Evolutionary conservation across 1,140 invertebrate species (phyloP), one percentile per base, ranked within the genome.

Genomic region (Aphelenchoides avenae): DNA sequence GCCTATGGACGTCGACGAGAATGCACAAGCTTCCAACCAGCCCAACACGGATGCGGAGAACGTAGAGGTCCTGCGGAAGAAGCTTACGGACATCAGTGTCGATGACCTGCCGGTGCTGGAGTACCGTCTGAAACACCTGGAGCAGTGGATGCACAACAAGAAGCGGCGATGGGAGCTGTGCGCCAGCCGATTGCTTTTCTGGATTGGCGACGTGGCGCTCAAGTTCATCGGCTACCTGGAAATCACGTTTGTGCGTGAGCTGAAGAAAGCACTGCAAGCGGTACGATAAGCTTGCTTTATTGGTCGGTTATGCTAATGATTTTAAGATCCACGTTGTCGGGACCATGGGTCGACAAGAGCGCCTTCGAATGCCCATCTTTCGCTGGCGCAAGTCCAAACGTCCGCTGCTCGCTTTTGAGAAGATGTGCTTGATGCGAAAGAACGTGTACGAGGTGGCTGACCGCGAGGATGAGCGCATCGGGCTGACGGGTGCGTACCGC

Each of bases 211-310:
- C 46, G 61, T 57, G 0, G 57, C 58, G n/a, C 39, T 57, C 13
- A 57, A 57, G 34, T 57, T 57, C 31, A 33, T 57, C 20, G 43
- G 55, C 46, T 57, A 61, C 24, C 26, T 61, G 54, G 55, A 57
- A 43, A 6, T 39, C 1, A 61, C 34, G 0, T 57, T 57, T 57
- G 29, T 24, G n/a, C 15, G 33, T 2, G 31, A 61, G 24, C 13
- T 57, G 30, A 57, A 51, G n/a, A 24, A 20, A 15, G 48, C 29
- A 5, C 26, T 51, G 5, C 49, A 51, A 51, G 5, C 26, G 31
- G 48, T 51, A 15, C 5, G 41, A 18, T 7, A n/a, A n/a, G n/a
- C n/a, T n/a, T 48, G 30, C n/a, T n/a, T n/a, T n/a, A n/a, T n/a
- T n/a, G n/a, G n/a, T 18, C 13, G 34, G 34, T 36, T 36, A 42